phyloP scores from a whole-genome alignment of 2,888 invertebrate genomes.

The Pyrochroa serraticornis region DNA sequence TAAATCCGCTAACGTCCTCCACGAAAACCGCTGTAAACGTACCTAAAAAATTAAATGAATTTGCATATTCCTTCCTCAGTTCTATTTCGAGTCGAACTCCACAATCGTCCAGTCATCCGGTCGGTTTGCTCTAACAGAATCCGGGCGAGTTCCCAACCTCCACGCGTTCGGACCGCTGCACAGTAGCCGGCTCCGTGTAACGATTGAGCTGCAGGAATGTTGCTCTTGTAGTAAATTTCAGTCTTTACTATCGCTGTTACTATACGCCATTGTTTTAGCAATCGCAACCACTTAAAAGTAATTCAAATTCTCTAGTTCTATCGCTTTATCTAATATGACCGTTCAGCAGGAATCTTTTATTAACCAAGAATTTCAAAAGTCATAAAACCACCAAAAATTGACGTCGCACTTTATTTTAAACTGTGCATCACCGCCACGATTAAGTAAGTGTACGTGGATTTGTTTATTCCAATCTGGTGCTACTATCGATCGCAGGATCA shows the following conservation, averaged over 20 bases:
- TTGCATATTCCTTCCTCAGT: constrained; percentile 40
- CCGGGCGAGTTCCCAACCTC: constrained; percentile 22
- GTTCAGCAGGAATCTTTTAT: too few relatives aligned
- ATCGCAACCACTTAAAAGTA: background rate
- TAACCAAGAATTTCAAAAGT: too few relatives aligned
- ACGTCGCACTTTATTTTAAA: too few relatives aligned
- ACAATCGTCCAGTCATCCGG: constrained; percentile 25
- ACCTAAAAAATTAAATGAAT: constrained; percentile 40
- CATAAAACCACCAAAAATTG: too few relatives aligned
- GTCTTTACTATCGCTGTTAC: constrained; percentile 38
- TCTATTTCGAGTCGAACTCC: constrained; percentile 43
- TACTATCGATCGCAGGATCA: too few relatives aligned
- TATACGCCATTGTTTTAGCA: constrained; percentile 33
- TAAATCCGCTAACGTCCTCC: background rate
- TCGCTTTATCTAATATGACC: background rate
- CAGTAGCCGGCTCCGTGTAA: constrained; percentile 44
- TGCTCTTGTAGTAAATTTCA: constrained; percentile 44
- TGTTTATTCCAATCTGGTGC: too few relatives aligned
- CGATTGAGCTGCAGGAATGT: constrained; percentile 47
- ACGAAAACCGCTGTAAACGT: constrained; percentile 15
- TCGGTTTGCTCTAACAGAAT: constrained; percentile 30
- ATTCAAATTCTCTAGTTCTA: background rate
- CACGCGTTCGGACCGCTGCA: constrained; percentile 34
- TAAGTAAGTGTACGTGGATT: too few relatives aligned
- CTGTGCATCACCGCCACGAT: too few relatives aligned